A percentile compares a stretch with the other conserved stretches of the same genome.
Evolutionary conservation across 2,888 invertebrate genomes (phyloP).

Genomic region (Nomada flava): DNA sequence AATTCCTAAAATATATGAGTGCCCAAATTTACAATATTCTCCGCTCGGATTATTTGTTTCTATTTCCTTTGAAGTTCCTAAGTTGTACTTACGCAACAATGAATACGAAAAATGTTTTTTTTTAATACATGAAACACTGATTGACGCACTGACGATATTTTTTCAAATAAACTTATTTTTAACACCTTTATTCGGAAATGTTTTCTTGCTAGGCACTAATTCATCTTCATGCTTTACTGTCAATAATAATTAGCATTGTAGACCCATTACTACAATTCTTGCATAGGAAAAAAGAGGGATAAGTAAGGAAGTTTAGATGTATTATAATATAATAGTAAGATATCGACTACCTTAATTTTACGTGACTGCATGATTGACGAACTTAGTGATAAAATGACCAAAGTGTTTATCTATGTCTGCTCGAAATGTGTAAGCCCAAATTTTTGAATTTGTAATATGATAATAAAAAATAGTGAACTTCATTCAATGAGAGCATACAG

Average conservation of each 20-base stretch:
- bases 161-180: constrained; percentile 4
- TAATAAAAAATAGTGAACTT: constrained; percentile 9
- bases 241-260: constrained; percentile 17
- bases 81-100: neutral
- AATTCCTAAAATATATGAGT: constrained; percentile 34
- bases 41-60: constrained; percentile 22
- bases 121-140: neutral
- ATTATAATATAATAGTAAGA: constrained; percentile 35
- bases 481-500: constrained; percentile 6
- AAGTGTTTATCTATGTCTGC: constrained; percentile 8
- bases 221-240: constrained; percentile 25
- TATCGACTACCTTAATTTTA: constrained; percentile 21
- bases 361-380: constrained; percentile 15
- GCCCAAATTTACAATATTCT: constrained; percentile 49
- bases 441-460: constrained; percentile 17
- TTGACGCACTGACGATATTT: neutral
- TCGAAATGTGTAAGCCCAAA: constrained; percentile 29
- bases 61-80: constrained; percentile 1
- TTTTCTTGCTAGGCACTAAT: constrained; percentile 35
- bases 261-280: constrained; percentile 11
- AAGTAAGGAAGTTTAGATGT: constrained; percentile 30
- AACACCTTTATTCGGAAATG: constrained; percentile 8
- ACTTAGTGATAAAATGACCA: constrained; percentile 31
- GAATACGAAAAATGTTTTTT: constrained; percentile 4
- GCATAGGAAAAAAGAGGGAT: constrained; percentile 19